Conservation (phyloP, 2,113 vertebrate species). For the Equus quagga region DNA sequence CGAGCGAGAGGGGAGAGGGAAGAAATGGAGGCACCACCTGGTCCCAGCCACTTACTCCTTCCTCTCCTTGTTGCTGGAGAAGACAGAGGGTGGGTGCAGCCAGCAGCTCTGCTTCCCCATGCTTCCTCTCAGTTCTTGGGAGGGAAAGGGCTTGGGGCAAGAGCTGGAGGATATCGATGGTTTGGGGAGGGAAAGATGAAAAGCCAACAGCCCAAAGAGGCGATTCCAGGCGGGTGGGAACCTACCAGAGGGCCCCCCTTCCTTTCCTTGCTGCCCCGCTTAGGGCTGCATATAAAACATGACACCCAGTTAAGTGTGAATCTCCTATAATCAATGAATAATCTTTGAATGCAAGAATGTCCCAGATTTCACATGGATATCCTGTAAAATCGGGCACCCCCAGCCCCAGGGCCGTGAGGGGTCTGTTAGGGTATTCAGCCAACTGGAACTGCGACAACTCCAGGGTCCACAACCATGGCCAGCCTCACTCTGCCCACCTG, state of each 20-base stretch:
- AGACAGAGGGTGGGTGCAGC: background rate
- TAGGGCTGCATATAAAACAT: background rate
- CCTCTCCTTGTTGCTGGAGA: background rate
- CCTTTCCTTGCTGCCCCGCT: background rate
- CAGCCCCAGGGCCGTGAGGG: background rate
- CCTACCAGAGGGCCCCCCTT: background rate
- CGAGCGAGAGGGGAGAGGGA: background rate
- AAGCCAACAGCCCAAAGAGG: background rate
- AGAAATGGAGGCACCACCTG: background rate
- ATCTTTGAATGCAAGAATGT: background rate
- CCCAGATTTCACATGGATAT: background rate
- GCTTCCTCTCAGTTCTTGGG: background rate
- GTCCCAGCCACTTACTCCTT: background rate
- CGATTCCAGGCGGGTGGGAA: background rate
- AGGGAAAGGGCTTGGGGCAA: background rate
- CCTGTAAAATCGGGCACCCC: background rate
- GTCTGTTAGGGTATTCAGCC: background rate
- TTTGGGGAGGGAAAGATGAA: background rate
- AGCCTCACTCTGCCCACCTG: background rate
- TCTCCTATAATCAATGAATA: background rate
- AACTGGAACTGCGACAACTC: background rate
- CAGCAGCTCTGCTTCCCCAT: background rate
- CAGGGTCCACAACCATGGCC: background rate
- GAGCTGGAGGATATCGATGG: background rate
- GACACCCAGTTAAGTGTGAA: background rate